Base-by-base conservation (phyloP, 2,888 invertebrate species). In the Dugesia japonica region DNA sequence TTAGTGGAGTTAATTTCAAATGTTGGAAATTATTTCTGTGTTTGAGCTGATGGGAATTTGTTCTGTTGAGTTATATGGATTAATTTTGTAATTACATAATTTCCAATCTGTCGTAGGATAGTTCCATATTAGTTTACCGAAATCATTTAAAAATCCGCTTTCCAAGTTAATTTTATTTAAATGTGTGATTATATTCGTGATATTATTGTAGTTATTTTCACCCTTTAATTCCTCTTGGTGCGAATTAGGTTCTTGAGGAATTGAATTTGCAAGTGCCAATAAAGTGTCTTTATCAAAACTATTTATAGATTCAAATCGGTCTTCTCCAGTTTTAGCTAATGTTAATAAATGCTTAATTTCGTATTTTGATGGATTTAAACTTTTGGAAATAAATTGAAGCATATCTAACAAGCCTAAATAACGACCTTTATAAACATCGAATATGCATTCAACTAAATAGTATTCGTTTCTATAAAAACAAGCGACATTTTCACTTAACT, bases 381-480 rank as follows among this genome's bases (percentile, higher is more conserved):
- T 56, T 56, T 56, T 56, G n/a, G 56, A 56, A 56, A 56, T 56
- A n/a, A 56, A 56, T 56, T 56, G 56, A 56, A 56, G 56, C 56
- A 56, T 56, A 56, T 56, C 56, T n/a, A 56, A n/a, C 20, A 56
- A 23, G 17, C 56, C 56, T 23, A 56, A 56, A 56, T 56, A 56
- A 1, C 56, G 56, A 23, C 56, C 56, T 56, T 56, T 56, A n/a
- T 56, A 56, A 56, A 56, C 56, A n/a, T 56, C 56, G n/a, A 56
- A 56, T 20, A 56, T 56, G 56, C 56, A 56, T 56, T 56, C 56
- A n/a, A 56, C 56, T 23, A 56, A n/a, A 56, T 56, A 56, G n/a
- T 56, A 56, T 56, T 56, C 56, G 17, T 56, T 56, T 4, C 56
- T 4, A 56, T 56, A 56, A n/a, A 56, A 56, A n/a, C 56, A 56